phyloP scores from a whole-genome alignment of 2,113 vertebrate species.

The Anguilla japonica region DNA sequence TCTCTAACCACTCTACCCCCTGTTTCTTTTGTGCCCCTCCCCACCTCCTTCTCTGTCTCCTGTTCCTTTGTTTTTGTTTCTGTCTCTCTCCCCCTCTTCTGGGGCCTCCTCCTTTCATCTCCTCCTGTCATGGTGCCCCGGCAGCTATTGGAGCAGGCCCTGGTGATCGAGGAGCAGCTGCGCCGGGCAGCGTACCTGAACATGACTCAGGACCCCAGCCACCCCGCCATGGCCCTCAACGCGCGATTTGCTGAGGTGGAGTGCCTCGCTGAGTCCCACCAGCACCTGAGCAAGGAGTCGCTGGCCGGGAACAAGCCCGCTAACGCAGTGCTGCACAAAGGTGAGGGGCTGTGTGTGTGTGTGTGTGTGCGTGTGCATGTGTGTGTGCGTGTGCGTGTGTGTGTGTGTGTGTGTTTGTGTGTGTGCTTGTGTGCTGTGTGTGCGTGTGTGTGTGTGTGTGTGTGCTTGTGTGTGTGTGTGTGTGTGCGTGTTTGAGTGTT shows the following conservation, averaged over 20 bases:
- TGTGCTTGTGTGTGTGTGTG: neutral
- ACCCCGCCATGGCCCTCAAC: slow-evolving; percentile 95
- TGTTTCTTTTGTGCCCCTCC: neutral
- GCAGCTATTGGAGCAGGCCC: slow-evolving; percentile 89
- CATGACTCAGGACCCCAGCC: slow-evolving; percentile 92
- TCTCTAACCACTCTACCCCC: neutral
- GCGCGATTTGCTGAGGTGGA: slow-evolving; percentile 93
- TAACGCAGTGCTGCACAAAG: slow-evolving; percentile 94
- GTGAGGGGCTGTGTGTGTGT: slow-evolving; percentile 58
- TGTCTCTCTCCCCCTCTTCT: neutral
- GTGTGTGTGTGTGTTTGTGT: too few species aligned
- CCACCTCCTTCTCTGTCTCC: neutral
- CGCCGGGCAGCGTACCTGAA: slow-evolving; percentile 94
- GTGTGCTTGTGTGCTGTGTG: too few species aligned
- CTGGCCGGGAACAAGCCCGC: slow-evolving; percentile 95
- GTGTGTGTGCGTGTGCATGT: too few species aligned
- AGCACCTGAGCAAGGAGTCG: slow-evolving; percentile 97
- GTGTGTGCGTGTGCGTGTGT: too few species aligned
- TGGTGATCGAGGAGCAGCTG: slow-evolving; percentile 95
- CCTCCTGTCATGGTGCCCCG: neutral
- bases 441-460: slow-evolving; percentile 4
- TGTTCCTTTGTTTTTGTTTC: neutral
- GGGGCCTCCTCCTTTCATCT: neutral
- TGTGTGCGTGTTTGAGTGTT: too few species aligned
- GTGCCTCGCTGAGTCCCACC: slow-evolving; percentile 94